Percentiles rank a stretch among this genome's conserved stretches.
These are phyloP conservation scores for Athrips mouffetella DNA, from an alignment of 2,888 invertebrate genomes.

Conservation along the genomic window DNA sequence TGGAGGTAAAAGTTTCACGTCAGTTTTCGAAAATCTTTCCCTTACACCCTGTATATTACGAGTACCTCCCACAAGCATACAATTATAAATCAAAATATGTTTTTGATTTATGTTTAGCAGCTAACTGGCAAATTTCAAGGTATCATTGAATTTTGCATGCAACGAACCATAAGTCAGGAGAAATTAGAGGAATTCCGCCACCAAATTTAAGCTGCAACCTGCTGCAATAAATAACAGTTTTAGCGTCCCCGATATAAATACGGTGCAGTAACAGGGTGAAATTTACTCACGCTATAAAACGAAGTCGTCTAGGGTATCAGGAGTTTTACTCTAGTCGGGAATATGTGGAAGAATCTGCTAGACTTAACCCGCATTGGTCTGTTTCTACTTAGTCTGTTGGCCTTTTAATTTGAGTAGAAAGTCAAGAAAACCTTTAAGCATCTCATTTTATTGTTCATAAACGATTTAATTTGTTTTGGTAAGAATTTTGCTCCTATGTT, in stretches of 20 bases:
- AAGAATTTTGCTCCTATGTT: too few relatives aligned
- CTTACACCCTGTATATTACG: too few relatives aligned
- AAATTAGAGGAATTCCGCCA: constrained; percentile 31
- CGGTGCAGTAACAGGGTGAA: constrained; percentile 7
- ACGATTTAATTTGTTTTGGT: too few relatives aligned
- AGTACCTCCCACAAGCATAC: neutral
- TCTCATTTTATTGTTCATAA: too few relatives aligned
- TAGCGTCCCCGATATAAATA: constrained; percentile 17
- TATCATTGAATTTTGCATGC: constrained; percentile 21
- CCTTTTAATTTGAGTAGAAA: too few relatives aligned
- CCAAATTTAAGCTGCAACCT: constrained; percentile 29
- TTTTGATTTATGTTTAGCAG: constrained; percentile 9
- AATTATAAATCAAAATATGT: constrained; percentile 9
- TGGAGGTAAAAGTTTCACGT: too few relatives aligned
- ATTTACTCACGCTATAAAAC: constrained; percentile 11
- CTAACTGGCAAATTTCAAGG: constrained; percentile 15
- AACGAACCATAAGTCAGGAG: constrained; percentile 29
- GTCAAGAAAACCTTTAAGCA: too few relatives aligned
- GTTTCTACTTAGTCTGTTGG: too few relatives aligned
- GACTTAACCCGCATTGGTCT: too few relatives aligned
- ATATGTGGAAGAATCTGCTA: too few relatives aligned
- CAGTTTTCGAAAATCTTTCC: too few relatives aligned
- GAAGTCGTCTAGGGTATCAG: neutral
- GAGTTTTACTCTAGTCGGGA: constrained; percentile 1
- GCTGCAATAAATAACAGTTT: constrained; percentile 31